Percentiles rank a stretch among this genome's conserved stretches.
phyloP scores from a whole-genome alignment of 1,140 invertebrate species.

The Achroia grisella region DNA sequence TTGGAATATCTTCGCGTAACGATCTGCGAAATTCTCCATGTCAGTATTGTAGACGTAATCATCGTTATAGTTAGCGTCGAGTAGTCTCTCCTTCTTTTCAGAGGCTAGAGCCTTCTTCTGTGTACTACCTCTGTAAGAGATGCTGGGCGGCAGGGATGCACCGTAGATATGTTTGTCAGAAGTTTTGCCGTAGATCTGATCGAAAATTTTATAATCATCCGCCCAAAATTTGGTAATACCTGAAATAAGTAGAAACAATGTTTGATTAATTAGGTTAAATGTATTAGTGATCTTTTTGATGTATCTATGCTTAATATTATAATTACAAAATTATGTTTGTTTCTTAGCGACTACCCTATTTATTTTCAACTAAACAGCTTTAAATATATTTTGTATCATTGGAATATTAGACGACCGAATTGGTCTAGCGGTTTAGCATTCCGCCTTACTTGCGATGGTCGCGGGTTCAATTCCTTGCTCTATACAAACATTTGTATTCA shows the following conservation, averaged over 20 bases:
- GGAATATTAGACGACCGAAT: too few relatives aligned
- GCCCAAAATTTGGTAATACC: conserved; percentile 54
- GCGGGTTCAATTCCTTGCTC: too few relatives aligned
- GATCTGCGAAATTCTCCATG: conserved; percentile 19
- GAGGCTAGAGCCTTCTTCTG: conserved; percentile 23
- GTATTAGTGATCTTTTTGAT: too few relatives aligned
- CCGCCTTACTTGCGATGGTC: too few relatives aligned
- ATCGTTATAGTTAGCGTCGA: conserved; percentile 18
- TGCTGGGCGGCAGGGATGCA: conserved; percentile 30
- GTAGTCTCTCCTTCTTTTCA: conserved; percentile 42
- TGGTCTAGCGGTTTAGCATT: too few relatives aligned
- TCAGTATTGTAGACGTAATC: conserved; percentile 13
- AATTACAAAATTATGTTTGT: too few relatives aligned
- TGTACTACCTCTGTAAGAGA: conserved; percentile 17
- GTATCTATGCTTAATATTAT: too few relatives aligned
- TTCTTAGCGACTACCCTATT: too few relatives aligned
- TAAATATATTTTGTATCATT: too few relatives aligned
- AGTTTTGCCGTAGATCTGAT: conserved; percentile 55
- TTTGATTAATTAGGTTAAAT: too few relatives aligned
- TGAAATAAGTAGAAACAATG: conserved; percentile 17
- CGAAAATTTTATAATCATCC: conserved; percentile 53
- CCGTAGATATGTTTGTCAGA: conserved; percentile 56
- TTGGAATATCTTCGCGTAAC: conserved; percentile 29
- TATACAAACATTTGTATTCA: too few relatives aligned
- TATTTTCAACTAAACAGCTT: too few relatives aligned